Evolutionary conservation across 2,888 invertebrate genomes (phyloP), one percentile per base, ranked within the genome.

Genomic region (Lapara coniferarum): DNA sequence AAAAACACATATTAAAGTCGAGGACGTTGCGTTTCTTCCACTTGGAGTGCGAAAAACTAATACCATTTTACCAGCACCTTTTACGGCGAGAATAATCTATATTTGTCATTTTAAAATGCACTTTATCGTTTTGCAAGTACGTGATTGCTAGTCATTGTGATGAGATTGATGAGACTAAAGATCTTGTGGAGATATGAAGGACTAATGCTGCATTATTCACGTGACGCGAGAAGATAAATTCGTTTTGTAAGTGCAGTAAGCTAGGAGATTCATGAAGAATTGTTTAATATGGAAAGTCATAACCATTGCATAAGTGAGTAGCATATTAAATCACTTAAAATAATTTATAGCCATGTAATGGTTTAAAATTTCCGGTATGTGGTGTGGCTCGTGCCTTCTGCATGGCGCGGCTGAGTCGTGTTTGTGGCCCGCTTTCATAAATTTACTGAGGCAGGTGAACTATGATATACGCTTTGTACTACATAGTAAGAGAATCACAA

Each of bases 401-500:
- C 55, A 53, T 30, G 51, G 63, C 69, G 53, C 16, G 46, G 49
- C 58, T 66, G 57, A 49, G 25, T 63, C 67, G 70, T 71, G 70
- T 63, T 69, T 71, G 71, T 66, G 66, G 19, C 37, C 12, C 19
- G 37, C 71, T 70, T 75, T 75, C 71, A 75, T 74, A 72, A 75
- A 81, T 81, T 80, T 82, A 79, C 75, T 74, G 80, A 75, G 73
- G 72, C 71, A 74, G 74, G 75, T 77, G 75, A 80, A 76, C 73
- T 73, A 70, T 52, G 67, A 68, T 66, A 70, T 71, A 72, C 68
- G 55, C 37, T 14, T 13, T 25, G 51, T 68, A 14, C 51, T 37
- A 57, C 51, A 58, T 66, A 58, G 56, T 66, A 66, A 59, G 66
- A 67, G 71, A 66, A 52, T 68, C 71, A 71, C 73, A 74, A 77